A percentile compares a stretch with the other conserved stretches of the same genome.
phyloP scores from a whole-genome alignment of 1,140 invertebrate genomes.

The Trichonephila clavata region DNA sequence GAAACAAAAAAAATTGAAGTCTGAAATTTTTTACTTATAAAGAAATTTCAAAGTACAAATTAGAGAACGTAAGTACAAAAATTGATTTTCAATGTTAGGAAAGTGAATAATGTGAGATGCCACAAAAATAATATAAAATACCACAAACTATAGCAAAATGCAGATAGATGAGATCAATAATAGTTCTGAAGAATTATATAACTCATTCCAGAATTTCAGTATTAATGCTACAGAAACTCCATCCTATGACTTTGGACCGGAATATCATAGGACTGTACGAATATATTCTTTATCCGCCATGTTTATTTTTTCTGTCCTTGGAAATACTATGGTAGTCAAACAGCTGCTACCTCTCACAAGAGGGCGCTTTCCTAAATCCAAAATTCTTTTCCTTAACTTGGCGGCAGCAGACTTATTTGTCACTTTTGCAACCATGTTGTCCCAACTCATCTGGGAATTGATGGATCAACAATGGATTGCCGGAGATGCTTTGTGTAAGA shows the following conservation, averaged over 20 bases:
- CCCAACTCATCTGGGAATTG: constrained; percentile 81
- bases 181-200: neutral
- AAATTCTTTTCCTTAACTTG: constrained; percentile 80
- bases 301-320: constrained; percentile 69
- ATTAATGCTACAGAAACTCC: neutral
- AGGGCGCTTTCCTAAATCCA: constrained; percentile 69
- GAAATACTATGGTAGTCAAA: constrained; percentile 67
- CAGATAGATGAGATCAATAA: neutral
- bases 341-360: constrained; percentile 30
- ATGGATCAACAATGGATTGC: constrained; percentile 80
- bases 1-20: too few species aligned
- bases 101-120: neutral
- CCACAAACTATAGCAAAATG: neutral
- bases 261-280: constrained; percentile 66
- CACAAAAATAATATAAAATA: neutral
- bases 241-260: constrained; percentile 61
- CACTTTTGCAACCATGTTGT: constrained; percentile 79
- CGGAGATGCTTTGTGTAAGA: constrained; percentile 80
- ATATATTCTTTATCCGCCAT: constrained; percentile 52
- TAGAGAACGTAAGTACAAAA: too few species aligned
- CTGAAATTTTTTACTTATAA: too few species aligned
- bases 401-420: constrained; percentile 81
- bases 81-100: neutral
- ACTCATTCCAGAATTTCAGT: neutral
- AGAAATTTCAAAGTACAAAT: too few species aligned